Percentiles rank a stretch among this genome's conserved stretches.
phyloP scores from a whole-genome alignment of 2,888 invertebrate species.

The Hipparchia semele region DNA sequence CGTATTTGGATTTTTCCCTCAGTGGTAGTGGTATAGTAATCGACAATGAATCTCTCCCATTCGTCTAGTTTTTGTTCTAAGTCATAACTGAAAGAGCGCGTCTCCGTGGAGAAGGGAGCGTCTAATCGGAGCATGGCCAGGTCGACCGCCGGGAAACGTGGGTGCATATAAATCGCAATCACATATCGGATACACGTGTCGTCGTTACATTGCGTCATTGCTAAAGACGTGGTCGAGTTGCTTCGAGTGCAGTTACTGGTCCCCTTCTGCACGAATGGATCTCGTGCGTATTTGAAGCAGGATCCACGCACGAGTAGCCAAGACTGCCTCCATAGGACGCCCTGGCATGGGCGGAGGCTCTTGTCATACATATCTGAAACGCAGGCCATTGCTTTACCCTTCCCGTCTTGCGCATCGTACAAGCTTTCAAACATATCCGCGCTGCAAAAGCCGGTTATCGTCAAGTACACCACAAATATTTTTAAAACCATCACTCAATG shows the following conservation, averaged over 20 bases:
- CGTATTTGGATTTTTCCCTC: constrained; percentile 5
- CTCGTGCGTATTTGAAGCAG: constrained; percentile 31
- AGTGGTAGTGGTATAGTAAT: neutral
- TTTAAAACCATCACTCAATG: constrained; percentile 21
- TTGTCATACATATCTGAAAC: neutral
- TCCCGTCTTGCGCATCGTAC: constrained; percentile 20
- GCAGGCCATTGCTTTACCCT: constrained; percentile 37
- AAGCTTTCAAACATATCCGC: constrained; percentile 31
- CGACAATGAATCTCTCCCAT: constrained; percentile 31
- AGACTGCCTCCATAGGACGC: constrained; percentile 38
- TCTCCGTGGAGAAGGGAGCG: constrained; percentile 30
- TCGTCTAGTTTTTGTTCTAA: constrained; percentile 28
- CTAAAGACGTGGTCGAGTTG: constrained; percentile 2
- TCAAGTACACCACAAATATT: constrained; percentile 17
- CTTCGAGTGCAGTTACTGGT: constrained; percentile 28
- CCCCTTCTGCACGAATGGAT: constrained; percentile 27
- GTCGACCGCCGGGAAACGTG: constrained; percentile 26
- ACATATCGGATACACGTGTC: constrained; percentile 21
- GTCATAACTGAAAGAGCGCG: constrained; percentile 15
- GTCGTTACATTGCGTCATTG: neutral
- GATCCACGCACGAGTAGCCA: constrained; percentile 39
- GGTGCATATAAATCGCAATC: constrained; percentile 34
- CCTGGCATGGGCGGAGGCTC: constrained; percentile 33
- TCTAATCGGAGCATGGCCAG: constrained; percentile 32
- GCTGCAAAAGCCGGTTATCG: constrained; percentile 10